phyloP scores from a whole-genome alignment of 1,140 invertebrate genomes.

The Habropoda laboriosa region DNA sequence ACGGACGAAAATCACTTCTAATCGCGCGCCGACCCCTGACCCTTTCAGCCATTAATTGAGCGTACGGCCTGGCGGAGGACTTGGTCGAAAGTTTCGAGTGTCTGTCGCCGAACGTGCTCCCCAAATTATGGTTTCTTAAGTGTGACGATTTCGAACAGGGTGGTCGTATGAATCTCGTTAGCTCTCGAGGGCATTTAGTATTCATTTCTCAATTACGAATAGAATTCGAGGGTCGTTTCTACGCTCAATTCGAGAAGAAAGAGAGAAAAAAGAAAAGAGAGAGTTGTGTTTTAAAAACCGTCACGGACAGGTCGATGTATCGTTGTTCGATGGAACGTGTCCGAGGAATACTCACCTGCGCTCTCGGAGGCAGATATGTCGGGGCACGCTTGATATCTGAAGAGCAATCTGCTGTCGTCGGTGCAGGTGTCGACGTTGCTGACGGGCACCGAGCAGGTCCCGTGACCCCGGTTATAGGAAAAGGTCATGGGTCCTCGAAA shows the following conservation, averaged over 20 bases:
- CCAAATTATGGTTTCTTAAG: conserved; percentile 13
- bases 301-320: too few relatives aligned
- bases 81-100: conserved; percentile 5
- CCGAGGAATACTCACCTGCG: conserved; percentile 83
- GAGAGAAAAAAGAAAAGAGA: too few relatives aligned
- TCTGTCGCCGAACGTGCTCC: not conserved
- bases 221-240: too few relatives aligned
- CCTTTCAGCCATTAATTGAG: conserved; percentile 38
- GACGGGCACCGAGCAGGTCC: conserved; percentile 91
- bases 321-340: not conserved
- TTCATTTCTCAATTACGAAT: not conserved
- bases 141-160: not conserved
- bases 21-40: conserved; percentile 39
- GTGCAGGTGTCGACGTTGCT: conserved; percentile 95
- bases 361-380: conserved; percentile 93
- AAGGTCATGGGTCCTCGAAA: conserved; percentile 91
- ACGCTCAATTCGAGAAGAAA: too few relatives aligned
- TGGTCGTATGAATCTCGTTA: not conserved
- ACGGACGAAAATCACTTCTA: conserved; percentile 47
- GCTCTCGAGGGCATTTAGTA: too few relatives aligned
- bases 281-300: too few relatives aligned
- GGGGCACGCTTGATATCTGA: conserved; percentile 95
- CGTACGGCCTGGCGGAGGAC: not conserved
- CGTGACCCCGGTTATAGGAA: conserved; percentile 92
- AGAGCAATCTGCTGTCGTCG: conserved; percentile 91